Conservation (phyloP, 2,113 vertebrate genomes). For the Neotragus pygmaeus region DNA sequence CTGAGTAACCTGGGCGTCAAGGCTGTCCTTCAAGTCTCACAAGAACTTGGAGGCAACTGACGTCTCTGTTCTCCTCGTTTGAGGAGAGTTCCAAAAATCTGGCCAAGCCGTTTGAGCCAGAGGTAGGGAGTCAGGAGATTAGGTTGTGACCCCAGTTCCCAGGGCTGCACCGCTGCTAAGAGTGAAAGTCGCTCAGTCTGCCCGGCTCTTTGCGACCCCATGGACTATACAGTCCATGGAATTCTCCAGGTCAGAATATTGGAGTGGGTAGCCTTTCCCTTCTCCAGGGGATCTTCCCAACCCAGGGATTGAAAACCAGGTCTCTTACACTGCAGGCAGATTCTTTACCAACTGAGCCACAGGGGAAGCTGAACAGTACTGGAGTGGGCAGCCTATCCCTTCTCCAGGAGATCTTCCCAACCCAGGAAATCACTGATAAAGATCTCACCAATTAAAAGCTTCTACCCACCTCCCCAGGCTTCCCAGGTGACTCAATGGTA, state of each 20-base stretch:
- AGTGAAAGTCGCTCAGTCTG: background rate
- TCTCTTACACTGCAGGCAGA: background rate
- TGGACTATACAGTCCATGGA: background rate
- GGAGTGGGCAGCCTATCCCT: background rate
- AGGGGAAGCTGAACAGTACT: background rate
- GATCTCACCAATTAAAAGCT: background rate
- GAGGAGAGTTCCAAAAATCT: background rate
- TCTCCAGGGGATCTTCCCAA: background rate
- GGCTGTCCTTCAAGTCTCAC: background rate
- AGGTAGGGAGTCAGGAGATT: background rate
- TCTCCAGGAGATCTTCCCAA: background rate
- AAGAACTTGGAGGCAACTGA: background rate
- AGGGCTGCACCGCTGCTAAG: background rate
- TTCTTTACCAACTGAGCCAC: background rate
- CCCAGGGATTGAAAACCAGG: background rate
- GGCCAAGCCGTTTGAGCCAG: background rate
- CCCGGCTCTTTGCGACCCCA: background rate
- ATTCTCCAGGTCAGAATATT: background rate
- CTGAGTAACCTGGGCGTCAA: background rate
- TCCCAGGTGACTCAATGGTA: background rate
- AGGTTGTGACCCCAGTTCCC: background rate
- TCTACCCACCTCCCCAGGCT: background rate
- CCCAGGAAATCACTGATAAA: background rate
- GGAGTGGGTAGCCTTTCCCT: background rate
- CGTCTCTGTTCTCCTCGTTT: background rate